Base-by-base conservation (phyloP, 2,797 vertebrate species). In the Neoniphon sammara region DNA sequence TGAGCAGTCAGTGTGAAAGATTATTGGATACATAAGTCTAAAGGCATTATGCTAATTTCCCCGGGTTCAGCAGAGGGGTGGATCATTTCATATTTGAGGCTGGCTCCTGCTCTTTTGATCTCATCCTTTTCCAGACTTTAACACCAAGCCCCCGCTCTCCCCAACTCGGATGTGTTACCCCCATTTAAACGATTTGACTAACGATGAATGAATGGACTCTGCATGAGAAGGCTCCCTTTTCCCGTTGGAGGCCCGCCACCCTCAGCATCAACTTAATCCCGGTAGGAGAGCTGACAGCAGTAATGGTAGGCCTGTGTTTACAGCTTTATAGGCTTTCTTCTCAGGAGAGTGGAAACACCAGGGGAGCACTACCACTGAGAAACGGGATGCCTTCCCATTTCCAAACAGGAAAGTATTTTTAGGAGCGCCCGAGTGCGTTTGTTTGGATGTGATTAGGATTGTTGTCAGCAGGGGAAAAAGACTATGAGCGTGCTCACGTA, bases 381-480 rank as follows among this genome's bases (percentile, higher is more conserved):
- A 85, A 34, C 68, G 66, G 85, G 87, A 87, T 36, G 80, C 63
- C 63, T 85, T 70, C 81, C 84, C 83, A 71, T 85, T 84, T 81
- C 61, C 77, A 75, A 83, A 78, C 61, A 76, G 83, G 72, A 54
- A 81, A 82, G 81, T 86, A 86, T 90, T 89, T 91, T 83, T 88
- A 91, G 87, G 79, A 73, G 81, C 44, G 18, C 49, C 55, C 9
- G 54, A 58, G 66, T 46, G 21, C 44, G 65, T 88, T 86, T 84
- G 80, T 85, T 85, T 81, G 69, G 66, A 75, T 86, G 73, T 84
- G 82, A 90, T 91, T 91, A 85, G 62, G 76, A 82, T 42, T 77
- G 74, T 73, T 83, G 86, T 87, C 86, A 85, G 83, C 66, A 56
- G 70, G 73, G 77, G 77, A 60, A 20, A 84, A 77, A 82, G 46